Evolutionary conservation across 2,888 invertebrate species (phyloP).

Genomic region (Cosmia pyralina): DNA sequence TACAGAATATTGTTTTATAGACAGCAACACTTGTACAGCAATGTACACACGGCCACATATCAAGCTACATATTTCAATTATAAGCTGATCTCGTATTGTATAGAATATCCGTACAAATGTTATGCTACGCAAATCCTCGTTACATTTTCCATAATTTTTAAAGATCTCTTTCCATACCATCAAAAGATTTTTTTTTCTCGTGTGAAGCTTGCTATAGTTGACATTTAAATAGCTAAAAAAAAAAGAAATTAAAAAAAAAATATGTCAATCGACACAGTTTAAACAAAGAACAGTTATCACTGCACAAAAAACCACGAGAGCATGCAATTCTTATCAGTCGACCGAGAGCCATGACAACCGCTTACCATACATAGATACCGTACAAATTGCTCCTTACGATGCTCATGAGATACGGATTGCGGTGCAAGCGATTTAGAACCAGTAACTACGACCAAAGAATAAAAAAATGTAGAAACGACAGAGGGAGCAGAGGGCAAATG

Average conservation of each 20-base stretch:
- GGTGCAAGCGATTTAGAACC: constrained; percentile 23
- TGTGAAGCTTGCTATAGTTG: background rate
- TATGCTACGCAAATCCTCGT: no score
- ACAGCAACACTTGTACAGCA: no score
- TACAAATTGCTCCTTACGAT: constrained; percentile 36
- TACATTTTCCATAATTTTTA: background rate
- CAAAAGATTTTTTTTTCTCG: background rate
- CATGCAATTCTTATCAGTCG: constrained; percentile 40
- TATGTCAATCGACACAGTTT: background rate
- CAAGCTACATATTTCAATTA: no score
- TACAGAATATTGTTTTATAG: no score
- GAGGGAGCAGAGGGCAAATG: no score
- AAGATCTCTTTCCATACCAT: background rate
- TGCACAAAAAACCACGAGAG: constrained; percentile 41
- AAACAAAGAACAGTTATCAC: constrained; percentile 19
- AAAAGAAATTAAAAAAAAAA: no score
- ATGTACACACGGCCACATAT: no score
- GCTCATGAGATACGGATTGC: constrained; percentile 25
- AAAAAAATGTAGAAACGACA: background rate
- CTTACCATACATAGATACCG: constrained; percentile 31
- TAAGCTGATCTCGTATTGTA: no score
- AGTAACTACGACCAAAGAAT: constrained; percentile 8
- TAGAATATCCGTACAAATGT: no score
- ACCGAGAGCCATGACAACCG: constrained; percentile 33
- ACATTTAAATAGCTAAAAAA: no score